Conservation (phyloP, 2,888 invertebrate species). For the Biston stratarius region DNA sequence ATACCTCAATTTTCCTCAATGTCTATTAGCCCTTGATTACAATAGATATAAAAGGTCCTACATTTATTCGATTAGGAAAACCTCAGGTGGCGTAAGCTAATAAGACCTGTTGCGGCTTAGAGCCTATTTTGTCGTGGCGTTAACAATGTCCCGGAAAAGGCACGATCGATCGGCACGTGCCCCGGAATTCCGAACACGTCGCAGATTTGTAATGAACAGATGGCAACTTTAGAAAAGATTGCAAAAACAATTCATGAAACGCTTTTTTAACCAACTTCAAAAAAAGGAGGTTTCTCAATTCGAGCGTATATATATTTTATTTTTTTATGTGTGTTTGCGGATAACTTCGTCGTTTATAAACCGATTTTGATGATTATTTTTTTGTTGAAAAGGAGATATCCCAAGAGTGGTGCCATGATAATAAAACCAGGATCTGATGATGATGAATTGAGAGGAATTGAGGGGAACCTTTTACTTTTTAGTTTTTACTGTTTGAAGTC, state of each 20-base stretch:
- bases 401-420: no score
- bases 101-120: slow-evolving; percentile 45
- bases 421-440: no score
- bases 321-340: no score
- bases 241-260: not conserved
- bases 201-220: slow-evolving; percentile 4
- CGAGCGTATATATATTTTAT: no score
- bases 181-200: slow-evolving; percentile 34
- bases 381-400: no score
- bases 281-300: no score
- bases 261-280: no score
- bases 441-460: no score
- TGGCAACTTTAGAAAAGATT: not conserved
- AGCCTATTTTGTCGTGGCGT: slow-evolving; percentile 23
- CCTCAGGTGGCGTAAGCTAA: slow-evolving; percentile 32
- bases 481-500: no score
- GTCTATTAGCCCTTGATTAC: slow-evolving; percentile 8
- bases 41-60: slow-evolving; percentile 13
- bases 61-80: slow-evolving; percentile 31
- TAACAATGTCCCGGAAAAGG: slow-evolving; percentile 39
- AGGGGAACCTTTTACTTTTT: no score
- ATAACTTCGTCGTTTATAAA: no score
- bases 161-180: slow-evolving; percentile 41
- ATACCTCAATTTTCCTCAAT: slow-evolving; percentile 2
- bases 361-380: no score